A percentile compares a stretch with the other conserved stretches of the same genome.
phyloP scores from a whole-genome alignment of 2,113 vertebrate genomes.

The Delphinus delphis region DNA sequence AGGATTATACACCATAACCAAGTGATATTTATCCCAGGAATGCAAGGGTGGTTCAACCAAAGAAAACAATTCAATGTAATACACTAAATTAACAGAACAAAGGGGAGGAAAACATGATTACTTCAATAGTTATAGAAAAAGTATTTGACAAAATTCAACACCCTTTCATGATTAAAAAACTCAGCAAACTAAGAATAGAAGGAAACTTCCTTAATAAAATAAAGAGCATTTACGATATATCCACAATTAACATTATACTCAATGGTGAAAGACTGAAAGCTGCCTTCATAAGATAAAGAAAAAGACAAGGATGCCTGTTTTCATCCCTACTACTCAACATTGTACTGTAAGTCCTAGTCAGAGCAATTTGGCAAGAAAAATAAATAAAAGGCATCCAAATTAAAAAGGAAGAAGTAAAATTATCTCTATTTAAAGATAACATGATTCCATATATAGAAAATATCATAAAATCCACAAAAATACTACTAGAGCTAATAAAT shows the following conservation, averaged over 20 bases:
- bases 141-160: not conserved
- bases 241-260: not conserved
- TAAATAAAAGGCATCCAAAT: not conserved
- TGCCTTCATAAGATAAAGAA: not conserved
- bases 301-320: not conserved
- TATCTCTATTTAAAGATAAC: not conserved
- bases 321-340: not conserved
- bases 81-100: not conserved
- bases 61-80: not conserved
- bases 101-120: not conserved
- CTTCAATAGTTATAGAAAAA: not conserved
- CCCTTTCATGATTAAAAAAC: not conserved
- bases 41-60: not conserved
- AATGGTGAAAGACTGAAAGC: not conserved
- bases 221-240: not conserved
- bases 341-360: not conserved
- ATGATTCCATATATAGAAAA: not conserved
- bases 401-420: not conserved
- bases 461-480: not conserved
- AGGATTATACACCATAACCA: not conserved
- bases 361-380: not conserved
- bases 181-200: not conserved
- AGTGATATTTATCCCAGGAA: not conserved
- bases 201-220: not conserved
- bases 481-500: not conserved